Evolutionary conservation across 2,797 vertebrate genomes (phyloP), one percentile per base, ranked within the genome.

Genomic region (Enteromius treurensis): DNA sequence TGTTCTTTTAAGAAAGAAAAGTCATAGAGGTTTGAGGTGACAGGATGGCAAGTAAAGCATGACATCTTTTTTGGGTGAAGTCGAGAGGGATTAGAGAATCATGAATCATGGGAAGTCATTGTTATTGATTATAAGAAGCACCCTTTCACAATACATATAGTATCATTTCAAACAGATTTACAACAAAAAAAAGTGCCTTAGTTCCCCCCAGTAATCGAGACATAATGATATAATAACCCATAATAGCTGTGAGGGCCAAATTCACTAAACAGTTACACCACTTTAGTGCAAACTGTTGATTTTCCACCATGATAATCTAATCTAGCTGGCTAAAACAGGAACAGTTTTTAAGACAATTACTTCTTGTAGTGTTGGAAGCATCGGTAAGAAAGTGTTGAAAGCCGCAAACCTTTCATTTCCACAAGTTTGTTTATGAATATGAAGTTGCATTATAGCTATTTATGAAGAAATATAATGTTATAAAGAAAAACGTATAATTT

Each of bases 181-280:
- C 7, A 9, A 34, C 40, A 58, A 23, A 47, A 47, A 45, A 47
- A 47, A 14, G 0, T 55, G 32, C 34, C 53, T 40, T 58, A 58
- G 8, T 58, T 17, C 7, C 34, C 42, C 34, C 1, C 34, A 42
- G 34, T 5, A 14, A 60, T 37, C 7, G 2, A 58, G 34, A 23
- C 51, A 40, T 77, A 47, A 77, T 77, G 40, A 77, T 11, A 77
- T 77, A 77, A 45, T 45, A 3, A 19, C 34, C 14, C 55, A 62
- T 77, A 62, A 45, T 62, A 42, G 62, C 14, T 1, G 2, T 13
- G 4, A 45, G 1, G 34, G n/a, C 23, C 8, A 60, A 62, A 60
- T 17, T 42, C 4, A 60, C n/a, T 45, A 26, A 62, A 32, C 14
- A 64, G 14, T 64, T 58, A 58, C 32, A 40, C 17, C 65, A 67